A percentile compares a stretch with the other conserved stretches of the same genome.
phyloP scores from a whole-genome alignment of 2,888 invertebrate species.

The Aelia acuminata region DNA sequence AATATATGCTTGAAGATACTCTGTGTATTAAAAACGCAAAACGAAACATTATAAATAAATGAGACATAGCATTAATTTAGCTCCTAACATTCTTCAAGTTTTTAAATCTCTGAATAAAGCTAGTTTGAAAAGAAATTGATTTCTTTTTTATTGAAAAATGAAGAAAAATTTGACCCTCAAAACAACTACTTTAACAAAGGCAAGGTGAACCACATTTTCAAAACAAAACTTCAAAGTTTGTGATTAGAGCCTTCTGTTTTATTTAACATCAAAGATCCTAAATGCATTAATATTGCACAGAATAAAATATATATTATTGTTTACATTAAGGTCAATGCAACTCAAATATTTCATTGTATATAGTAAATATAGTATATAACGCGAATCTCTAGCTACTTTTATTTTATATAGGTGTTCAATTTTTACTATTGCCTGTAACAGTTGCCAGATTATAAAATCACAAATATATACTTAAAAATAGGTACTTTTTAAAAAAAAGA shows the following conservation, averaged over 20 bases:
- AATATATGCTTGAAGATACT: no score
- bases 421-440: not conserved
- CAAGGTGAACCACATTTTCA: no score
- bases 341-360: not conserved
- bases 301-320: not conserved
- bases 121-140: no score
- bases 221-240: not conserved
- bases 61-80: not conserved
- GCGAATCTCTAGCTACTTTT: constrained; percentile 5
- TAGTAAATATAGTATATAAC: not conserved
- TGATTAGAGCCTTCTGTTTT: not conserved
- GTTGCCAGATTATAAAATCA: not conserved
- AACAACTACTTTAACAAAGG: no score
- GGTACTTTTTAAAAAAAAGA: not conserved
- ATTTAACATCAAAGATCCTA: not conserved
- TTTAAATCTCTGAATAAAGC: not conserved
- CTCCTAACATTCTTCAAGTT: no score
- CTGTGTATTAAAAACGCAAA: not conserved
- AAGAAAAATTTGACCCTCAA: no score
- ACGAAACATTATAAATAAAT: not conserved
- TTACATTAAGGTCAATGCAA: not conserved
- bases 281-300: constrained; percentile 39
- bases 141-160: no score
- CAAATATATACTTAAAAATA: not conserved
- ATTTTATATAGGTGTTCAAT: not conserved